Evolutionary conservation across 2,113 vertebrate species (phyloP).

Genomic region (Cephalopterus ornatus): DNA sequence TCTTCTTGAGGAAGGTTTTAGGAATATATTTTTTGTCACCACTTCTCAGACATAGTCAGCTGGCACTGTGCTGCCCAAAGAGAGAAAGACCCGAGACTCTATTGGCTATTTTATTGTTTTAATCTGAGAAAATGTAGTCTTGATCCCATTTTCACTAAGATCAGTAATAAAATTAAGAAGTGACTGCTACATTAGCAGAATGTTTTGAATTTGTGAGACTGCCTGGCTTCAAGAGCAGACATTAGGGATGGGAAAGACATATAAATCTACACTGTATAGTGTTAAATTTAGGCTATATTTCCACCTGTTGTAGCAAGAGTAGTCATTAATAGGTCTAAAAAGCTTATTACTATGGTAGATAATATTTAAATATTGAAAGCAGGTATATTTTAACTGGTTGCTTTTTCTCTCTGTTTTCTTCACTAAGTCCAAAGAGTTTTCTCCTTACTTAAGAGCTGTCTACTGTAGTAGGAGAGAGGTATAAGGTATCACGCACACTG

Average conservation of each 20-base stretch:
- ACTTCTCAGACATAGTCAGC: not conserved
- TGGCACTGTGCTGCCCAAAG: not conserved
- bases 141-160: not conserved
- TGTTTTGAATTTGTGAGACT: not conserved
- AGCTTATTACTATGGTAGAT: not conserved
- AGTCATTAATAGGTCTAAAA: not conserved
- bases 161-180: not conserved
- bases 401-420: not conserved
- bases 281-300: not conserved
- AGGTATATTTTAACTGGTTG: not conserved
- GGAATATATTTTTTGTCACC: not conserved
- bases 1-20: not conserved
- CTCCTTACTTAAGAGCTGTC: not conserved
- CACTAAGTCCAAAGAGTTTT: not conserved
- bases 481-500: not conserved
- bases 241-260: not conserved
- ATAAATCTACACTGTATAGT: not conserved
- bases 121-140: not conserved
- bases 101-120: not conserved
- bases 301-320: not conserved
- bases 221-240: not conserved
- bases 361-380: not conserved
- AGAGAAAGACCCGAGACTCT: not conserved
- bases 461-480: not conserved
- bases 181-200: not conserved